Conservation (phyloP, 2,113 vertebrate species). For the Phaetusa simplex region DNA sequence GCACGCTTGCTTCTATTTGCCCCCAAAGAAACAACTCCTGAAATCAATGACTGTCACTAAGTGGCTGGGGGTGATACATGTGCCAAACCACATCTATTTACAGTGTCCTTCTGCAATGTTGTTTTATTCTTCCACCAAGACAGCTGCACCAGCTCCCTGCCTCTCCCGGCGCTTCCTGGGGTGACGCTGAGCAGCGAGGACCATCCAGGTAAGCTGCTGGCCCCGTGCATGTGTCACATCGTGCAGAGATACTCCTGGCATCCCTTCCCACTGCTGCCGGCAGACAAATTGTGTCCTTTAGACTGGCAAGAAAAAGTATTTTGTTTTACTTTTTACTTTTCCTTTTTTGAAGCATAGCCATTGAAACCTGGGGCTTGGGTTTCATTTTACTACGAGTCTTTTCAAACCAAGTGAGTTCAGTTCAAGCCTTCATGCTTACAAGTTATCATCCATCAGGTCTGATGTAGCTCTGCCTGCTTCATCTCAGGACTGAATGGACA, state of each 20-base stretch:
- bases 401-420: not conserved
- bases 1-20: not conserved
- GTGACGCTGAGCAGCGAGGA: not conserved
- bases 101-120: not conserved
- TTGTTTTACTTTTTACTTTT: not conserved
- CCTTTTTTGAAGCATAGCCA: not conserved
- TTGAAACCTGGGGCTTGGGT: not conserved
- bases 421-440: not conserved
- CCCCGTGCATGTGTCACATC: not conserved
- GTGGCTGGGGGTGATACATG: not conserved
- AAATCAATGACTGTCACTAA: not conserved
- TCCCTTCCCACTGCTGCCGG: not conserved
- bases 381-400: not conserved
- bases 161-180: not conserved
- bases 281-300: not conserved
- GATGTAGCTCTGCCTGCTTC: not conserved
- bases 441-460: not conserved
- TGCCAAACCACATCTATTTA: not conserved
- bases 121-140: conserved; percentile 29
- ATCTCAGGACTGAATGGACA: not conserved
- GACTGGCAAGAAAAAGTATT: not conserved
- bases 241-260: not conserved
- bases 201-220: conserved; percentile 16
- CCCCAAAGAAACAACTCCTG: not conserved
- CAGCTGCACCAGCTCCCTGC: conserved; percentile 29